Percentiles rank a stretch among this genome's conserved stretches.
Evolutionary conservation across 2,113 vertebrate genomes (phyloP).

Genomic region (Ameiurus melas): DNA sequence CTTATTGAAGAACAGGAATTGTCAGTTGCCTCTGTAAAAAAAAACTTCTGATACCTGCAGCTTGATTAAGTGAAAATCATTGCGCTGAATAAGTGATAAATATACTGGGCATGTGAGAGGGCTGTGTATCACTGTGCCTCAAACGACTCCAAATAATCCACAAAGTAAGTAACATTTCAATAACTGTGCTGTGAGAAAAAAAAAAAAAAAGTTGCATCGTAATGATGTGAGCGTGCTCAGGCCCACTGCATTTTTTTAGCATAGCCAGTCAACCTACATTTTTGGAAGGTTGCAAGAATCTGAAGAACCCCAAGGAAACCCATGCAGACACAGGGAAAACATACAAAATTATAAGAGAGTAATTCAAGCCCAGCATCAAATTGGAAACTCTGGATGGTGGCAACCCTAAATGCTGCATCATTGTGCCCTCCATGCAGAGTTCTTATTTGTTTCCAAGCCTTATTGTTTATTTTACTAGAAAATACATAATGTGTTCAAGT

Average conservation of each 20-base stretch:
- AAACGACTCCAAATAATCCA: too few relatives aligned
- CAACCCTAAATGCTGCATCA: background rate
- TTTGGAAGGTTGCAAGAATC: background rate
- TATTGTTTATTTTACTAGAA: background rate
- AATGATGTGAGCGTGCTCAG: too few relatives aligned
- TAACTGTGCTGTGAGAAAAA: too few relatives aligned
- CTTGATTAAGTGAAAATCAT: too few relatives aligned
- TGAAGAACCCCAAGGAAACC: background rate
- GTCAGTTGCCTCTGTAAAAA: too few relatives aligned
- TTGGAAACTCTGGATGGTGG: background rate
- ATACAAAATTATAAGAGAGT: background rate
- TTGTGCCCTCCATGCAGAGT: background rate
- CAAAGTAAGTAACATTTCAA: too few relatives aligned
- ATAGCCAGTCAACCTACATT: background rate
- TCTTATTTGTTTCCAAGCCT: background rate
- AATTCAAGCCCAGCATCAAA: background rate
- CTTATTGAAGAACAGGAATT: too few relatives aligned
- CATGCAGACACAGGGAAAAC: background rate
- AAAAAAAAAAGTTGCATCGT: too few relatives aligned
- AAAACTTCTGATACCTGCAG: too few relatives aligned
- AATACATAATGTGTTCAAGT: background rate
- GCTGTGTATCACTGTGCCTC: too few relatives aligned
- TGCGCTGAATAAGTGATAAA: too few relatives aligned
- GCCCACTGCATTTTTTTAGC: background rate
- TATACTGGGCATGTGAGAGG: too few relatives aligned